These are phyloP conservation scores for Eublepharis macularius DNA, from an alignment of 2,113 vertebrate species.

Conservation along the genomic window DNA sequence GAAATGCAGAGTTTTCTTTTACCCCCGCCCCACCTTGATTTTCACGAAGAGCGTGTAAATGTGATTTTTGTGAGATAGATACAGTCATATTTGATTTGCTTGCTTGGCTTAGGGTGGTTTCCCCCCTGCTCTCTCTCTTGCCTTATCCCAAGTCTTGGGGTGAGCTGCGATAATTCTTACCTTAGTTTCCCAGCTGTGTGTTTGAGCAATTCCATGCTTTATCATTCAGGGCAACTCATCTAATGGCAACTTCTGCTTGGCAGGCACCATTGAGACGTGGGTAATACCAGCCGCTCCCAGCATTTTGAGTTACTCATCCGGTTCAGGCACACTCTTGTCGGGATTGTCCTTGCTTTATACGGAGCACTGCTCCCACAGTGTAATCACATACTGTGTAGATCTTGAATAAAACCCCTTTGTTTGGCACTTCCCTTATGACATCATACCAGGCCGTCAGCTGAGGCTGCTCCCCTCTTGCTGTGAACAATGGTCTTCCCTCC, in stretches of 20 bases:
- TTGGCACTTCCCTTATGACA: not conserved
- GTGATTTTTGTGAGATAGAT: not conserved
- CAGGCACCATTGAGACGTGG: too few relatives aligned
- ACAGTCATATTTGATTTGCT: not conserved
- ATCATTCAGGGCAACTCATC: not conserved
- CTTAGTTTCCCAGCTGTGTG: not conserved
- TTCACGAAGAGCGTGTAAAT: not conserved
- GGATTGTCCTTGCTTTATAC: not conserved
- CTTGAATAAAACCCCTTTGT: slow-evolving; percentile 1
- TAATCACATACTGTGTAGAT: not conserved
- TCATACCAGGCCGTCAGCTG: not conserved
- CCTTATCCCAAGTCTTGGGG: not conserved
- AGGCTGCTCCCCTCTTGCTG: not conserved
- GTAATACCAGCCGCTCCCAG: not conserved
- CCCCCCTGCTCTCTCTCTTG: not conserved
- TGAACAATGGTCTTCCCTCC: not conserved
- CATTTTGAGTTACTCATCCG: not conserved
- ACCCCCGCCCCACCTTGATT: not conserved
- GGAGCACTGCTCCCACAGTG: not conserved
- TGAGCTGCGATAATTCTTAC: not conserved
- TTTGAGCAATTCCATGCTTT: not conserved
- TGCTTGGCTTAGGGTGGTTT: not conserved
- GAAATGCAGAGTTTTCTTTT: not conserved
- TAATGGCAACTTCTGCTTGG: not conserved
- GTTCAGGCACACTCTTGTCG: not conserved